Conservation (phyloP, 2,113 vertebrate genomes). For the Misgurnus anguillicaudatus region DNA sequence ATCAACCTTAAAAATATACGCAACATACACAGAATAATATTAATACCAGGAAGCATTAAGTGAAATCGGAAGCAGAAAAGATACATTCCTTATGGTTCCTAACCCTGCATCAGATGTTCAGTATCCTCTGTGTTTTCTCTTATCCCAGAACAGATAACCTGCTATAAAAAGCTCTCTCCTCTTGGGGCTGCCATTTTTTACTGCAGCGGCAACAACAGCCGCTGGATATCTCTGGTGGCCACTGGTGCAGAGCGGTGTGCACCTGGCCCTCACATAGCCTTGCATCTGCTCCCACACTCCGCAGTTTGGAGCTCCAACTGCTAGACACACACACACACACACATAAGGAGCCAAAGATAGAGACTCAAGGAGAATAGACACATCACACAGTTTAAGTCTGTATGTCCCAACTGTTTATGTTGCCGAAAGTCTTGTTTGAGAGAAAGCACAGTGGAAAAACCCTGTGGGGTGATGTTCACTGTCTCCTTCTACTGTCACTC, state of each 20-base stretch:
- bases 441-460: slow-evolving; percentile 47
- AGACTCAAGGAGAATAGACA: slow-evolving; percentile 35
- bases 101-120: not conserved
- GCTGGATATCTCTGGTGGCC: slow-evolving; percentile 42
- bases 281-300: slow-evolving; percentile 23
- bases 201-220: slow-evolving; percentile 18
- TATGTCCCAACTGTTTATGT: slow-evolving; percentile 38
- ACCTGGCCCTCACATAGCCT: slow-evolving; percentile 29
- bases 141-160: not conserved
- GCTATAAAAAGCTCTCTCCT: slow-evolving; percentile 27
- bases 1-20: no score
- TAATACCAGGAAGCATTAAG: no score
- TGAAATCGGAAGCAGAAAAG: not conserved
- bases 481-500: not conserved
- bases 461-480: slow-evolving; percentile 42
- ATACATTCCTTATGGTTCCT: not conserved
- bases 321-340: slow-evolving; percentile 16
- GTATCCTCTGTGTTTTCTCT: slow-evolving; percentile 19
- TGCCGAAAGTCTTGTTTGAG: slow-evolving; percentile 41
- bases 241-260: slow-evolving; percentile 20
- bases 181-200: slow-evolving; percentile 10
- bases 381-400: slow-evolving; percentile 26
- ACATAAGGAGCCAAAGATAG: not conserved
- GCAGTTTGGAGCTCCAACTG: not conserved
- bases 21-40: no score